Evolutionary conservation across 2,113 vertebrate genomes (phyloP).

Genomic region (Bambusicola thoracicus): DNA sequence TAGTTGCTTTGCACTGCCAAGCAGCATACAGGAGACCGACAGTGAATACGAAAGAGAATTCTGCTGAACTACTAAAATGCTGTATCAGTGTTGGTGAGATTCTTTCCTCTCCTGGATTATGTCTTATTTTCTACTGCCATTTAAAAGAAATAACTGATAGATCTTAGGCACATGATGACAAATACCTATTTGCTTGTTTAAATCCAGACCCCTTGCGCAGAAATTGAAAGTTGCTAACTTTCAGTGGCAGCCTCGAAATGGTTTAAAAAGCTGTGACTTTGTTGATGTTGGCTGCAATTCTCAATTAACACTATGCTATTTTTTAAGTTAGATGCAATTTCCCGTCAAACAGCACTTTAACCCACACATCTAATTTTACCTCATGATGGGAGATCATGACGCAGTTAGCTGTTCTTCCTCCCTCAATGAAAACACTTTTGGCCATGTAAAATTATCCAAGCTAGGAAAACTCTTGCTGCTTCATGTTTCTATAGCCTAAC

Average conservation of each 20-base stretch:
- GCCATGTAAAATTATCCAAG: not conserved
- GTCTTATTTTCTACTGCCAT: not conserved
- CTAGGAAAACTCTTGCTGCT: not conserved
- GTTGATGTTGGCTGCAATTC: not conserved
- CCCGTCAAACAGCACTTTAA: not conserved
- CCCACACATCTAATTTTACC: not conserved
- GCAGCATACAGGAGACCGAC: not conserved
- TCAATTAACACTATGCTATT: not conserved
- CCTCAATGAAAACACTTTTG: not conserved
- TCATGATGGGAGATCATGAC: not conserved
- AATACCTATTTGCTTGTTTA: not conserved
- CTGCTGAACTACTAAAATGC: not conserved
- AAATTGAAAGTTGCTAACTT: not conserved
- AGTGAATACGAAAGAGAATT: not conserved
- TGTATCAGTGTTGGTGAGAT: not conserved
- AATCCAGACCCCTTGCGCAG: not conserved
- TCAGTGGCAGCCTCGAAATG: not conserved
- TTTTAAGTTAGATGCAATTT: not conserved
- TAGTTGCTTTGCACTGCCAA: not conserved
- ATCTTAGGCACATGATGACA: not conserved
- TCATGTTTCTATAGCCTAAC: not conserved
- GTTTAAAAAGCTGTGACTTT: not conserved
- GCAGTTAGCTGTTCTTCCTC: not conserved
- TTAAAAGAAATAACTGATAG: not conserved
- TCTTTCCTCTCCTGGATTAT: not conserved